Evolutionary conservation across 2,888 invertebrate species (phyloP), one percentile per base, ranked within the genome.

Genomic region (Synanthedon andrenaeformis): DNA sequence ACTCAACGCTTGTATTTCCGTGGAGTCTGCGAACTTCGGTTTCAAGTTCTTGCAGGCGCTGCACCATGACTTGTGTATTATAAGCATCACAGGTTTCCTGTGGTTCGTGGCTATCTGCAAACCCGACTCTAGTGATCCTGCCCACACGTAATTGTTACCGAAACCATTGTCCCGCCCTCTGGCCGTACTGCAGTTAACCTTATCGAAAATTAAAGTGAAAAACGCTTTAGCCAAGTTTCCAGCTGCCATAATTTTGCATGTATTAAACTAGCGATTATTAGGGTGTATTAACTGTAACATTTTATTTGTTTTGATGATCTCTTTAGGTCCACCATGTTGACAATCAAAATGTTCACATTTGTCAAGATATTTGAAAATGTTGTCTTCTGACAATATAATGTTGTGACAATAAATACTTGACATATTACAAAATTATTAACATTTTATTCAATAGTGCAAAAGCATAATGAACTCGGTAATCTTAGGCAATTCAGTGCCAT

Each of bases 11-110:
- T 88, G 85, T 51, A 92, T 89, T 60, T 90, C 89, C 8, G 79
- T 55, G 2, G 90, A 90, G 49, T 74, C 82, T 0, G 89, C 88
- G 67, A 92, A 90, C 66, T 90, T 89, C 0, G 91, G 89, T 65
- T 91, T 91, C 57, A 92, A 73, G 52, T 88, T 89, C 72, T 89
- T 89, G 65, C 92, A 92, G 3, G 91, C 90, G 2, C 90, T 84
- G 70, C 92, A 92, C 89, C 91, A 91, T 0, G 89, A 82, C 67
- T 91, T 92, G 69, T 92, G 92, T 41, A 92, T 89, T 2, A 92
- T 79, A 1, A 92, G 70, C 90, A 92, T 91, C 48, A 91, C 66
- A 0, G 92, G 92, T 65, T 91, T 92, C 52, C 74, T 70, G 56
- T 84, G 85, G 57, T 77, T 67, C 2, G 69, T 67, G 4, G 85